Evolutionary conservation across 2,888 invertebrate genomes (phyloP).

Genomic region (Cryptocephalus moraei): DNA sequence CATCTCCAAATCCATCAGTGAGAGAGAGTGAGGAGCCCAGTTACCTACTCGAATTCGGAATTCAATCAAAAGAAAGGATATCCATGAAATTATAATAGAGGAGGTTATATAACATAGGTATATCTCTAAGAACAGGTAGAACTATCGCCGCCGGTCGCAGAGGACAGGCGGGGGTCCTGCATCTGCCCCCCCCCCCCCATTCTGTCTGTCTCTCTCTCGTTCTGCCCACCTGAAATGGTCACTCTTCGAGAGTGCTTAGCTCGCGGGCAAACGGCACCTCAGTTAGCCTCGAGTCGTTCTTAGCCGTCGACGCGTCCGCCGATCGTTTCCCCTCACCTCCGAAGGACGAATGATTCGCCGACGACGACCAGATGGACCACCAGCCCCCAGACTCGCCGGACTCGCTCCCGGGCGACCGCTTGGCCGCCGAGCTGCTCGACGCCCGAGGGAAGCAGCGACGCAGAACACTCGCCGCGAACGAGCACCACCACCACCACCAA

Average conservation of each 20-base stretch:
- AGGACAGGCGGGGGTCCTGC: constrained; percentile 2
- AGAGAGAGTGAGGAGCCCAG: too few species aligned
- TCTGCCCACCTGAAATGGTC: constrained; percentile 22
- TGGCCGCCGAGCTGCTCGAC: constrained; percentile 21
- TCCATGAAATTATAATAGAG: constrained; percentile 1
- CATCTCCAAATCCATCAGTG: too few species aligned
- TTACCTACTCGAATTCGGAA: too few species aligned
- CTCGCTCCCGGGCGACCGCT: constrained; percentile 35
- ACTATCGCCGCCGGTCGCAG: neutral
- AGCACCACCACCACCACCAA: neutral
- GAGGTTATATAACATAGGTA: constrained; percentile 34
- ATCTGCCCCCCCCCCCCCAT: constrained; percentile 20
- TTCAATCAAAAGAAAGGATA: too few species aligned
- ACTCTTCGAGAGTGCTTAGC: constrained; percentile 25
- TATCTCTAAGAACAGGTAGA: constrained; percentile 27
- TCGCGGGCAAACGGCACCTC: constrained; percentile 34
- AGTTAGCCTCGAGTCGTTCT: constrained; percentile 36
- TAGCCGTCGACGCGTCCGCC: constrained; percentile 26
- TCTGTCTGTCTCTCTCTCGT: too few species aligned
- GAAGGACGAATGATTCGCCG: neutral
- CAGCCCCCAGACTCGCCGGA: constrained; percentile 38
- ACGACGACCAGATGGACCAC: constrained; percentile 24
- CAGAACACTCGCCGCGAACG: neutral
- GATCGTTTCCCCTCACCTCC: constrained; percentile 2
- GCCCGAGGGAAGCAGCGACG: constrained; percentile 8